Percentiles rank a stretch among this genome's conserved stretches.
Conservation (phyloP, 2,113 vertebrate species). For the Papio anubis region DNA sequence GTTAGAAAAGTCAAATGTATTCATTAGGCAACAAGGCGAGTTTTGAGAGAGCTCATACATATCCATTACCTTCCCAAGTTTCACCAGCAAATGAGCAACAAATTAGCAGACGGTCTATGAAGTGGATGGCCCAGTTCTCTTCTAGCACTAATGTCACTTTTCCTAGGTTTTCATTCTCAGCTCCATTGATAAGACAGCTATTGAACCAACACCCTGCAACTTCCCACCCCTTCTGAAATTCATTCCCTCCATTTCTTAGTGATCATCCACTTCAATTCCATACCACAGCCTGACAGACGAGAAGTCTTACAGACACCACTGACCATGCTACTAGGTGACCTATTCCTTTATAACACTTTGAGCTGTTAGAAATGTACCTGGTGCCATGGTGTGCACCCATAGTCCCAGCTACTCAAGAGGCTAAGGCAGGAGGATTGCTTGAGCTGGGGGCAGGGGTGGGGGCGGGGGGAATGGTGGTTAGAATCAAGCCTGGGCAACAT, state of each 20-base stretch:
- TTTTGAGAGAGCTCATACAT: not conserved
- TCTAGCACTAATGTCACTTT: not conserved
- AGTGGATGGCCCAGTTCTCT: not conserved
- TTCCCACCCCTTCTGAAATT: not conserved
- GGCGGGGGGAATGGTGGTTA: not conserved
- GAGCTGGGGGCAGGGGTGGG: too few species aligned
- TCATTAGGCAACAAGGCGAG: not conserved
- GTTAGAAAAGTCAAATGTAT: not conserved
- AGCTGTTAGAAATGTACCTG: not conserved
- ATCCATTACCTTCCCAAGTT: not conserved
- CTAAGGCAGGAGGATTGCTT: not conserved
- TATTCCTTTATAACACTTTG: not conserved
- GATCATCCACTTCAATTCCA: not conserved
- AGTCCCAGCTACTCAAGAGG: not conserved
- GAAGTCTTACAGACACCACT: not conserved
- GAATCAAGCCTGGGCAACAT: not conserved
- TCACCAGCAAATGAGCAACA: not conserved
- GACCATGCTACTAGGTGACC: not conserved
- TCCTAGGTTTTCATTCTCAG: not conserved
- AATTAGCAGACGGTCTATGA: not conserved
- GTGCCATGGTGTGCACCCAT: too few species aligned
- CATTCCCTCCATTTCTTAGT: not conserved
- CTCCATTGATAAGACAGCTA: not conserved
- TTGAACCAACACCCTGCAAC: not conserved
- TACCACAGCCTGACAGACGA: not conserved